phyloP scores from a whole-genome alignment of 1,140 invertebrate species.

The Meteorus sp. region DNA sequence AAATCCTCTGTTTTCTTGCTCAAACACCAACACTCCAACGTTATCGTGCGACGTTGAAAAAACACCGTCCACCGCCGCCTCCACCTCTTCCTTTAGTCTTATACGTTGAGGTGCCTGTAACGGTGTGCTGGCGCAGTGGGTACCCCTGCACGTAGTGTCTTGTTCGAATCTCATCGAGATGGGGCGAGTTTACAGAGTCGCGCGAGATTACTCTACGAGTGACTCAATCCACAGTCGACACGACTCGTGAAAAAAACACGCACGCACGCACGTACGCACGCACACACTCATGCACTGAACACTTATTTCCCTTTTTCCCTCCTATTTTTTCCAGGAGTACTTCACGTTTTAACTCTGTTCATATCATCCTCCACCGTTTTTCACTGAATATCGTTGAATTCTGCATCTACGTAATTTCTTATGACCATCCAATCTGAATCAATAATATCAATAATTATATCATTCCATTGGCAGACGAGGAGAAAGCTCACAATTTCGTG shows the following conservation, averaged over 20 bases:
- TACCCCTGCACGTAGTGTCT: constrained; percentile 59
- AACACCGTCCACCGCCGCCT: constrained; percentile 38
- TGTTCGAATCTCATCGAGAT: constrained; percentile 61
- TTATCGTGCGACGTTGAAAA: constrained; percentile 12
- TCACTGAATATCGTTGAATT: too few relatives aligned
- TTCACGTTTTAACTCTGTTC: too few relatives aligned
- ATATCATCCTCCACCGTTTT: too few relatives aligned
- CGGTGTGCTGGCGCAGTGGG: constrained; percentile 60
- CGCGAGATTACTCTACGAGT: constrained; percentile 55
- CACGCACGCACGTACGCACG: background rate
- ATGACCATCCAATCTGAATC: background rate
- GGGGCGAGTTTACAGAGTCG: constrained; percentile 49
- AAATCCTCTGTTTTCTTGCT: constrained; percentile 34
- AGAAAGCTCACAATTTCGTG: constrained; percentile 4
- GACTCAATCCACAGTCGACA: constrained; percentile 40
- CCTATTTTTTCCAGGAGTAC: too few relatives aligned
- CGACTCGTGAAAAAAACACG: constrained; percentile 1
- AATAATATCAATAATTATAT: background rate
- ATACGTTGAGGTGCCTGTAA: constrained; percentile 42
- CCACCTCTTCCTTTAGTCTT: constrained; percentile 41
- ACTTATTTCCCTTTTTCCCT: background rate
- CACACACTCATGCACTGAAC: constrained; percentile 6
- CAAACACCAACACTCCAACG: constrained; percentile 10
- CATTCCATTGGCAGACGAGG: too few relatives aligned
- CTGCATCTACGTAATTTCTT: too few relatives aligned